Percentiles rank a stretch among this genome's conserved stretches.
phyloP scores from a whole-genome alignment of 2,888 invertebrate species.

The Andricus curvator region DNA sequence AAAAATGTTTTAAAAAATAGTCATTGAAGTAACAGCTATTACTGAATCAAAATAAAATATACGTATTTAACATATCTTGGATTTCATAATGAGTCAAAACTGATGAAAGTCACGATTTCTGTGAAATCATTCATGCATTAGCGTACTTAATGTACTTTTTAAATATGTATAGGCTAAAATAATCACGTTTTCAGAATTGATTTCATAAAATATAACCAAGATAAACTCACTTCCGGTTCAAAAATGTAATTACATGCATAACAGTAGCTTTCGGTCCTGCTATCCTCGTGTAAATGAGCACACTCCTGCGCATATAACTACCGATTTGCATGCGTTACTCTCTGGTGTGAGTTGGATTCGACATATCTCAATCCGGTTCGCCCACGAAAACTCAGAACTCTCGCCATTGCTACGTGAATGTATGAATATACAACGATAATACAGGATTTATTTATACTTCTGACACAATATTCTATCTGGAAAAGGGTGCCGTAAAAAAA shows the following conservation, averaged over 20 bases:
- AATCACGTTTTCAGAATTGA: neutral
- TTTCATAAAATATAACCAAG: neutral
- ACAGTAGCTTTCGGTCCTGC: neutral
- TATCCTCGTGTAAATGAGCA: conserved; percentile 44
- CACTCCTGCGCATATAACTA: conserved; percentile 51
- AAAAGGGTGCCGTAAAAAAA: conserved; percentile 6
- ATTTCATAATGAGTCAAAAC: neutral
- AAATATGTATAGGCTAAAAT: neutral
- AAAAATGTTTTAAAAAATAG: too few species aligned
- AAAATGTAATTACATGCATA: conserved; percentile 6
- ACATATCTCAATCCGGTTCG: conserved; percentile 77
- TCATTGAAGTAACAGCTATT: too few species aligned
- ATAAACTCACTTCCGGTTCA: neutral
- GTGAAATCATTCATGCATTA: neutral
- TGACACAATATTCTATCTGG: conserved; percentile 69
- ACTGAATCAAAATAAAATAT: too few species aligned
- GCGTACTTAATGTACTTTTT: neutral
- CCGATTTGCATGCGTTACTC: conserved; percentile 70
- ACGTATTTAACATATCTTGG: neutral
- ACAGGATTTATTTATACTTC: conserved; percentile 75
- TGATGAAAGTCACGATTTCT: neutral
- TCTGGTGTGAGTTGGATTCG: conserved; percentile 71
- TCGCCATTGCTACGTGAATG: conserved; percentile 58
- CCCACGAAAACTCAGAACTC: conserved; percentile 70
- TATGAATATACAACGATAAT: conserved; percentile 78